Base-by-base conservation (phyloP, 2,113 vertebrate genomes). In the Herpetotheres cachinnans region DNA sequence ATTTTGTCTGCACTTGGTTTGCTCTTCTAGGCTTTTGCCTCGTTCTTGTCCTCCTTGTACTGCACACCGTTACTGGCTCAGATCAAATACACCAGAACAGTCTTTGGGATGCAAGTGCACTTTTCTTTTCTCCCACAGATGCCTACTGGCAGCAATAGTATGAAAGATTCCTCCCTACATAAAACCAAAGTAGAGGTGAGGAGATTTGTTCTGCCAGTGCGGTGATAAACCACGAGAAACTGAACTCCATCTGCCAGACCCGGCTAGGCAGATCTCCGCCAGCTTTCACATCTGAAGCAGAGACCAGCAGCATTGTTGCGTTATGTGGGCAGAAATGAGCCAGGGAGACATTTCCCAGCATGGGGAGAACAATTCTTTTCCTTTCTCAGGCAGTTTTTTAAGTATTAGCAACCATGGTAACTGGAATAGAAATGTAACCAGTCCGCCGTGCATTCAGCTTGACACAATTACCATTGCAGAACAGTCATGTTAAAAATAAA, bases 341-440 rank as follows among this genome's bases (percentile, higher is more conserved):
- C 74, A 71, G 89, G 93, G 92, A 81, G 94, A 97, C 95, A 58
- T 92, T 74, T 97, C 95, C 97, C 88, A 84, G 81, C 91, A 66
- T 26, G 82, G 90, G 84, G 80, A 96, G 95, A 97, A 97, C 95
- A 94, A 95, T 97, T 91, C 91, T 61, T 95, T 88, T 94, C 95
- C 94, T 92, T 97, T 93, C 97, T 94, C 96, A 74, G 95, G 91
- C 95, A 94, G 78, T 79, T 97, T 97, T 96, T 97, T 90, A 80
- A 97, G 95, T 91, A 94, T 93, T 76, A 84, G 97, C 94, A 98
- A 96, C 97, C 97, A 97, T 97, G 93, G 97, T 63, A 97, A 98
- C 97, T 95, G 86, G 49, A 82, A 96, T 44, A 94, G 93, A 72
- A 95, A 86, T 71, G 93, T 63, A 96, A 65, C 91, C 93, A 38